These are phyloP conservation scores for Spatulosminthurus flaviceps DNA, from an alignment of 2,888 invertebrate genomes.

Conservation along the genomic window DNA sequence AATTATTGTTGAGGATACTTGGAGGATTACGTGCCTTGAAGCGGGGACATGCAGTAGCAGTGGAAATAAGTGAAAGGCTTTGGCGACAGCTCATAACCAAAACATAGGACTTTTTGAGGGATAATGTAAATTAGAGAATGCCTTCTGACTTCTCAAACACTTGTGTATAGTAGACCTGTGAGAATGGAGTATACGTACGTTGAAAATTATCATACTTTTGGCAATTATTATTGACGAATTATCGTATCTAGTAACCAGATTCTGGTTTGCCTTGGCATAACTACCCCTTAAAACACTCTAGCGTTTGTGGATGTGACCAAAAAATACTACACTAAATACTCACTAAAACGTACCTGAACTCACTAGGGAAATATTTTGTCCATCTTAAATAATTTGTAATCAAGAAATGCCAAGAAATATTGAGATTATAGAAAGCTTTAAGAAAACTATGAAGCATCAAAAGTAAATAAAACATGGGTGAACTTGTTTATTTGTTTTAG, in stretches of 20 bases:
- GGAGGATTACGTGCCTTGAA: too few relatives aligned
- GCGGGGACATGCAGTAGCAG: neutral
- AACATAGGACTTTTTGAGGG: neutral
- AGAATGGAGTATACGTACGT: neutral
- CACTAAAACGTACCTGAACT: too few relatives aligned
- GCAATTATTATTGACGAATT: neutral
- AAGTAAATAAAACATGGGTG: too few relatives aligned
- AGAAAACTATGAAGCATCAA: too few relatives aligned
- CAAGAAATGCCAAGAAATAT: too few relatives aligned
- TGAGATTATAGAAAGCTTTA: too few relatives aligned
- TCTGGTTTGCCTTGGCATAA: constrained; percentile 14
- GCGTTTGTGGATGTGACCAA: too few relatives aligned
- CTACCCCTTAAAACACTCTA: neutral
- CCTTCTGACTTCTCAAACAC: neutral
- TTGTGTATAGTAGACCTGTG: neutral
- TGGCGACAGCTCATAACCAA: neutral
- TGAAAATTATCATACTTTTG: neutral
- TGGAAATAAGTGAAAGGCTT: neutral
- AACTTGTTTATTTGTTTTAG: too few relatives aligned
- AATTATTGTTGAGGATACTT: neutral
- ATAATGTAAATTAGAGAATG: constrained; percentile 13
- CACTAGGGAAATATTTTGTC: too few relatives aligned
- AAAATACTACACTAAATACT: too few relatives aligned
- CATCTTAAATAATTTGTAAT: too few relatives aligned
- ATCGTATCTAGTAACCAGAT: too few relatives aligned